Percentiles rank a stretch among this genome's conserved stretches.
Evolutionary conservation across 2,797 vertebrate genomes (phyloP).

Genomic region (Eidolon dupreanum): DNA sequence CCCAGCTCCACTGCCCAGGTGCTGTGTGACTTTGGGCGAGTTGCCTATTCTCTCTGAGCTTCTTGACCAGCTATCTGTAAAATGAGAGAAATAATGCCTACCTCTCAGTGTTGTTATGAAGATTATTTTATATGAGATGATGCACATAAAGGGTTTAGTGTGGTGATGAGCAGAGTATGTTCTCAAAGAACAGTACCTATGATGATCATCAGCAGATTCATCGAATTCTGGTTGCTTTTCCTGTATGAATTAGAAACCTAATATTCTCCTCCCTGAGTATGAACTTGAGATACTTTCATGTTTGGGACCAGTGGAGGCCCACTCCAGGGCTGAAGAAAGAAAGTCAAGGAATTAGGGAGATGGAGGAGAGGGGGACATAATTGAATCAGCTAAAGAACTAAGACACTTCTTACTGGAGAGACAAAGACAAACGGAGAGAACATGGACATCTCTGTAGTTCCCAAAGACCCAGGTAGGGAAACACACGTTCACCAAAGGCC

Average conservation of each 20-base stretch:
- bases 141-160: not conserved
- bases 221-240: not conserved
- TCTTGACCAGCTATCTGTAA: not conserved
- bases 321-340: not conserved
- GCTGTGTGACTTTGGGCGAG: not conserved
- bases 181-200: not conserved
- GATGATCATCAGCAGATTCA: not conserved
- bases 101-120: not conserved
- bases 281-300: not conserved
- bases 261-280: not conserved
- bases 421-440: not conserved
- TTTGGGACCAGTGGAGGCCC: not conserved
- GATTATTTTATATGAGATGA: not conserved
- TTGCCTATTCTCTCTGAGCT: not conserved
- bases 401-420: not conserved
- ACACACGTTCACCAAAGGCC: rapidly evolving
- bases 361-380: not conserved
- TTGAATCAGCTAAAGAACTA: not conserved
- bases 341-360: not conserved
- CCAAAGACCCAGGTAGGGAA: not conserved
- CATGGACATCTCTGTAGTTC: not conserved
- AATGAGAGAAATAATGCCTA: not conserved
- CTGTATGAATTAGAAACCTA: not conserved
- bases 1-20: not conserved
- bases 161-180: not conserved